Percentiles rank a stretch among this genome's conserved stretches.
Conservation (phyloP, 2,797 vertebrate species). For the Poliocrania exsul region DNA sequence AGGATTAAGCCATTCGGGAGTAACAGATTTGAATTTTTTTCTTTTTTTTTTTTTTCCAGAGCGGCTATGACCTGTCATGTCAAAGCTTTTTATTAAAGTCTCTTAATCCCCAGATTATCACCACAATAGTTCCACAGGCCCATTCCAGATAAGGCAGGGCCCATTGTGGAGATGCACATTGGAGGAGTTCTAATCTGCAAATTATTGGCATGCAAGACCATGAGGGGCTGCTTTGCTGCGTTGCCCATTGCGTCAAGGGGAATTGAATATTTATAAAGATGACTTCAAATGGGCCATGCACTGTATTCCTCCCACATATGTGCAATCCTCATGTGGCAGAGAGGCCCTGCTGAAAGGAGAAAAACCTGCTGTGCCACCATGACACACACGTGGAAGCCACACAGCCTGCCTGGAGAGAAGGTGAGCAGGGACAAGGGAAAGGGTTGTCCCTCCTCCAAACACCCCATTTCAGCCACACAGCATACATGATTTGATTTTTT, state of each 20-base stretch:
- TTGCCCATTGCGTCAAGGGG: neutral
- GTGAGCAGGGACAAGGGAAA: neutral
- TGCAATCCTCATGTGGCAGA: neutral
- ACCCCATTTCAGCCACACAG: neutral
- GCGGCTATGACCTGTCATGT: constrained; percentile 44
- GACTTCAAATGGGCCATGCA: constrained; percentile 46
- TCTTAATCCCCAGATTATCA: constrained; percentile 68
- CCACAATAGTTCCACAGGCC: constrained; percentile 59
- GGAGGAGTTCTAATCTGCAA: constrained; percentile 53
- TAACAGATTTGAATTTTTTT: constrained; percentile 19
- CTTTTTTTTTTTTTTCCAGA: neutral
- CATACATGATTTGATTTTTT: neutral
- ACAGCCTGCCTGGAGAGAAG: neutral
- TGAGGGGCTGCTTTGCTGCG: constrained; percentile 31
- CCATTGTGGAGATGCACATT: constrained; percentile 42
- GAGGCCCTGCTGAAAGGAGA: neutral
- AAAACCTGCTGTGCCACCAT: neutral
- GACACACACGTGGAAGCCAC: neutral
- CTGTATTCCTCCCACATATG: constrained; percentile 2
- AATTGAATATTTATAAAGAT: constrained; percentile 58
- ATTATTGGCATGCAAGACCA: constrained; percentile 55
- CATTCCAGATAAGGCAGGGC: constrained; percentile 43
- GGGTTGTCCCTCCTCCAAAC: neutral
- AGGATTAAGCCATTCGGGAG: constrained; percentile 34
- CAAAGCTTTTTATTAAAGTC: constrained; percentile 66